A percentile compares a stretch with the other conserved stretches of the same genome.
These are phyloP conservation scores for Brachypalpus laphriformis DNA, from an alignment of 2,888 invertebrate genomes.

Conservation along the genomic window DNA sequence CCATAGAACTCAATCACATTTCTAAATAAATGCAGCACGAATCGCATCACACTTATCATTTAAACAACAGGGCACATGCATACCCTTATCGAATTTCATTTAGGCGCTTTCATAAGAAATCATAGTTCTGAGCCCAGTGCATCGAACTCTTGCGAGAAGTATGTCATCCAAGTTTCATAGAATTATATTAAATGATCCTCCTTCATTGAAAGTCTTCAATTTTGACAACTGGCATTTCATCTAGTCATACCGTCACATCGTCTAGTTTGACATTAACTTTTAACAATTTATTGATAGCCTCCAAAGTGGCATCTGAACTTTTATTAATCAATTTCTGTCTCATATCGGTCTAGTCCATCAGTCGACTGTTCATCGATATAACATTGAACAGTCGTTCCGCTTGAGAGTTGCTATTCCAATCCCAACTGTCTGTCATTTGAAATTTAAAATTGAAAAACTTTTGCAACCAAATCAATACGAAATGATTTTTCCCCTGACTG, in stretches of 20 bases:
- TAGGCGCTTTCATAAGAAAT: neutral
- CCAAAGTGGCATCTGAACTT: slow-evolving; percentile 34
- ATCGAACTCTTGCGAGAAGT: neutral
- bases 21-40: neutral
- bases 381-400: neutral
- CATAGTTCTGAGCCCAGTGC: neutral
- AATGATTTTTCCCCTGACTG: too few species aligned
- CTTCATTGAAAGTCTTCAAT: neutral
- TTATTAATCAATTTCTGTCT: slow-evolving; percentile 23
- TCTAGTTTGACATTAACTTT: neutral
- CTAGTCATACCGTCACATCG: neutral
- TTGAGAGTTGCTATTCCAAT: neutral
- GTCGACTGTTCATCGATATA: neutral
- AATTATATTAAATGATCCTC: neutral
- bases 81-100: slow-evolving; percentile 2
- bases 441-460: neutral
- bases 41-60: neutral
- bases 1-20: neutral
- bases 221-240: neutral
- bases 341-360: neutral
- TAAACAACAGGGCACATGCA: neutral
- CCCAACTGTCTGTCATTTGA: slow-evolving; percentile 1
- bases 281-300: slow-evolving; percentile 17
- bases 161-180: neutral
- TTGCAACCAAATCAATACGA: slow-evolving; percentile 5